These are phyloP conservation scores for Conger conger DNA, from an alignment of 2,113 vertebrate genomes.

Conservation along the genomic window DNA sequence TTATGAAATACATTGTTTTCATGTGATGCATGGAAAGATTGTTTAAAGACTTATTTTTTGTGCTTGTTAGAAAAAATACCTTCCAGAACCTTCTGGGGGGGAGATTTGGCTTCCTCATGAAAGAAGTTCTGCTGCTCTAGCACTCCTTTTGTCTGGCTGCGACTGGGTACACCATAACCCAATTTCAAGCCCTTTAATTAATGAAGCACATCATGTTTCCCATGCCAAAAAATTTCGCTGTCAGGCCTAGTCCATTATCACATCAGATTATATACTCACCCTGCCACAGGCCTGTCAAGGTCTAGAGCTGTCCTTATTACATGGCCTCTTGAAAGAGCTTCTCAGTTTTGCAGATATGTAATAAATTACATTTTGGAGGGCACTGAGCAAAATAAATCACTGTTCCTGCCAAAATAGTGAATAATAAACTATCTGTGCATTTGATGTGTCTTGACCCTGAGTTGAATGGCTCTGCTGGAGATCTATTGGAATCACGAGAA, in stretches of 20 bases:
- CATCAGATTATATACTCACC: neutral
- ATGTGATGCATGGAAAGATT: neutral
- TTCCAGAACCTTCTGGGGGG: conserved; percentile 1
- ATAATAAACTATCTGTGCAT: neutral
- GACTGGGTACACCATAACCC: neutral
- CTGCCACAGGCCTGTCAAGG: neutral
- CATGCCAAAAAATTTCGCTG: neutral
- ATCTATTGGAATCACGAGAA: neutral
- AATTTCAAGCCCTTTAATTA: conserved; percentile 1
- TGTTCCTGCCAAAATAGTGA: conserved; percentile 12
- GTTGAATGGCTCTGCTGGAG: neutral
- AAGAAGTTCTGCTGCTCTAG: neutral
- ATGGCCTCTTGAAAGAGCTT: neutral
- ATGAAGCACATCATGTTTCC: conserved; percentile 15
- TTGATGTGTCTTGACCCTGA: neutral
- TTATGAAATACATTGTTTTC: neutral
- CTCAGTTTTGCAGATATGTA: neutral
- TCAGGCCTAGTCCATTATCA: neutral
- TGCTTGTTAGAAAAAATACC: neutral
- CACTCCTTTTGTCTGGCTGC: neutral
- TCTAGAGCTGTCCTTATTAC: neutral
- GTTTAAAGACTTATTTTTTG: neutral
- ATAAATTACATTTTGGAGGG: neutral
- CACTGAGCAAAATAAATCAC: conserved; percentile 9
- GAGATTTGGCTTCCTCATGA: neutral